Evolutionary conservation across 2,888 invertebrate species (phyloP), one percentile per base, ranked within the genome.

Genomic region (Diplazon laetatorius): DNA sequence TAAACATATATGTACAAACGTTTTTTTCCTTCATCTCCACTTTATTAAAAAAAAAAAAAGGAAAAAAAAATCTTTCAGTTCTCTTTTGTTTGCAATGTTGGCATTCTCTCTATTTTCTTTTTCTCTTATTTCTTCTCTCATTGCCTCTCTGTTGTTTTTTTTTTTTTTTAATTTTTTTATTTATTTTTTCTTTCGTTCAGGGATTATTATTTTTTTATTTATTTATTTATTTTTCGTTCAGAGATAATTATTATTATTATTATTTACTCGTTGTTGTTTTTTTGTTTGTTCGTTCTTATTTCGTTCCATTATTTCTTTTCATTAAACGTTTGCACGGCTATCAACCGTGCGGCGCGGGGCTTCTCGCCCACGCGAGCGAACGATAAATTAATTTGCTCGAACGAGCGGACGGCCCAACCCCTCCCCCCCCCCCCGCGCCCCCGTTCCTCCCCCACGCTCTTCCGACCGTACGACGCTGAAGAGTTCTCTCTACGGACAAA

Each of bases 381-480:
- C 78, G 69, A 74, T 74, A 66, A 78, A 78, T 78, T 70, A 66
- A 74, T 78, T 78, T 78, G 65, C 65, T 78, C 74, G 20, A 39
- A 44, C 63, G 59, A 48, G 44, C 37, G 42, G 62, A 60, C 48
- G 63, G 63, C 69, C 63, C n/a, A n/a, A n/a, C n/a, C n/a, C n/a
- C n/a, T n/a, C n/a, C n/a, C n/a, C n/a, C n/a, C n/a, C n/a, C n/a
- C n/a, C n/a, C n/a, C n/a, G n/a, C n/a, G n/a, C n/a, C n/a, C n/a
- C n/a, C n/a, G n/a, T n/a, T n/a, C n/a, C n/a, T 37, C 55, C 65
- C 37, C 52, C 12, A 57, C 57, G 46, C 75, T 35, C 52, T 12
- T 52, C 66, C 42, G 39, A 59, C 18, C 5, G 55, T 55, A 25
- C 55, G 25, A 52, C 10, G 37, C 16, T 52, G 50, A 1, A 18